Evolutionary conservation across 2,113 vertebrate genomes (phyloP).

Genomic region (Tonatia bakeri): DNA sequence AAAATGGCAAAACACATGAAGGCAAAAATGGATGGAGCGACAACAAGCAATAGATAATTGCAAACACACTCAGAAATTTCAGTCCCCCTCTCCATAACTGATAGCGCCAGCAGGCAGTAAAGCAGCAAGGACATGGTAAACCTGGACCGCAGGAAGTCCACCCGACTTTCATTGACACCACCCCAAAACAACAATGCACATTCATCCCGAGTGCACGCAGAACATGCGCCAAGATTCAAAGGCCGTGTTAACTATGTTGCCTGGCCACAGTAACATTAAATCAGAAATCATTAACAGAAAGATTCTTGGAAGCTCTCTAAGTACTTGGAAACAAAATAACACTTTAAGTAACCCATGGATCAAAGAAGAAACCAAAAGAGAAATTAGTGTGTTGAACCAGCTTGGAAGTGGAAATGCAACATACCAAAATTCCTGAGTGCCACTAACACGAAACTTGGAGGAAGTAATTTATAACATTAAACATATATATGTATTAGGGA

Average conservation of each 20-base stretch:
- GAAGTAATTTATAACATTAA: not conserved
- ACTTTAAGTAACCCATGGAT: not conserved
- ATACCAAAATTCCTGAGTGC: not conserved
- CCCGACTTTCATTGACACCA: not conserved
- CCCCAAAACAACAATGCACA: not conserved
- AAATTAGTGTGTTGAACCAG: not conserved
- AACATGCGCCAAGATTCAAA: not conserved
- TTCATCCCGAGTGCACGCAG: not conserved
- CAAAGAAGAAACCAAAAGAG: not conserved
- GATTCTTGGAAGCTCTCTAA: not conserved
- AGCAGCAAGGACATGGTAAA: not conserved
- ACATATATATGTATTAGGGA: not conserved
- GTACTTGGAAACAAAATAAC: not conserved
- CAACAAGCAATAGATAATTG: not conserved
- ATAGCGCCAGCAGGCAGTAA: not conserved
- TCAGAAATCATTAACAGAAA: not conserved
- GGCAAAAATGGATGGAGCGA: not conserved
- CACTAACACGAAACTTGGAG: not conserved
- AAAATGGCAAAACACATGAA: not conserved
- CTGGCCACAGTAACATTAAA: not conserved
- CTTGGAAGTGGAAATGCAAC: not conserved
- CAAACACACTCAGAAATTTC: not conserved
- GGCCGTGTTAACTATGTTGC: not conserved
- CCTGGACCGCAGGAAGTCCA: not conserved
- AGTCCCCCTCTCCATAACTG: not conserved